Conservation (phyloP, 2,797 vertebrate genomes). For the Platalea minor region DNA sequence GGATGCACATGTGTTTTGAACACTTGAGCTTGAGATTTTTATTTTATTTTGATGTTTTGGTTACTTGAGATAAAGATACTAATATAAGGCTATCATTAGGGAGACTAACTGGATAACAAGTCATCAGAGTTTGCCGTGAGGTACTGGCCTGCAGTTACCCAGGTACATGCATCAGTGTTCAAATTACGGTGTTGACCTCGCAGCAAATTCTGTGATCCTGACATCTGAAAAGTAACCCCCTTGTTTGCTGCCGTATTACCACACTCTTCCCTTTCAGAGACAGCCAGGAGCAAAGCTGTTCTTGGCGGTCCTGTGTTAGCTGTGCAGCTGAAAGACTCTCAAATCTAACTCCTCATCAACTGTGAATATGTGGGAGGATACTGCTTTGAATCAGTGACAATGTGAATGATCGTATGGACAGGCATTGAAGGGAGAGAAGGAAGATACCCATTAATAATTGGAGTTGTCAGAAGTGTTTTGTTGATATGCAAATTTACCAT, state of each 20-base stretch:
- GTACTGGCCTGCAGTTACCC: not conserved
- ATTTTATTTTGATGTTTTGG: not conserved
- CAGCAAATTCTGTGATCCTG: not conserved
- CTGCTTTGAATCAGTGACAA: not conserved
- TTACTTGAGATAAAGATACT: not conserved
- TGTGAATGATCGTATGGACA: constrained; percentile 15
- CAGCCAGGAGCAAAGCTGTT: not conserved
- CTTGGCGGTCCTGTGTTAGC: not conserved
- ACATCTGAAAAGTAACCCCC: not conserved
- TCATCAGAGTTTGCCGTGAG: not conserved
- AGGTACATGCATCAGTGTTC: not conserved
- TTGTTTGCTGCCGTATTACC: not conserved
- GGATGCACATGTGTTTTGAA: not conserved
- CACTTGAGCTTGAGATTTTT: not conserved
- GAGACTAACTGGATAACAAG: not conserved
- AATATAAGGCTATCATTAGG: not conserved
- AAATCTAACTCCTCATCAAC: not conserved
- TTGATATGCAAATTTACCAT: not conserved
- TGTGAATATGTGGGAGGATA: constrained; percentile 12
- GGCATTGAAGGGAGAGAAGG: not conserved
- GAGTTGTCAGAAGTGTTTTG: constrained; percentile 11
- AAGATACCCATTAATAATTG: not conserved
- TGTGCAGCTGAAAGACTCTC: not conserved
- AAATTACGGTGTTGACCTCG: not conserved
- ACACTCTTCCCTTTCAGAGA: not conserved